Evolutionary conservation across 2,113 vertebrate species (phyloP).

Genomic region (Budorcas taxicolor): DNA sequence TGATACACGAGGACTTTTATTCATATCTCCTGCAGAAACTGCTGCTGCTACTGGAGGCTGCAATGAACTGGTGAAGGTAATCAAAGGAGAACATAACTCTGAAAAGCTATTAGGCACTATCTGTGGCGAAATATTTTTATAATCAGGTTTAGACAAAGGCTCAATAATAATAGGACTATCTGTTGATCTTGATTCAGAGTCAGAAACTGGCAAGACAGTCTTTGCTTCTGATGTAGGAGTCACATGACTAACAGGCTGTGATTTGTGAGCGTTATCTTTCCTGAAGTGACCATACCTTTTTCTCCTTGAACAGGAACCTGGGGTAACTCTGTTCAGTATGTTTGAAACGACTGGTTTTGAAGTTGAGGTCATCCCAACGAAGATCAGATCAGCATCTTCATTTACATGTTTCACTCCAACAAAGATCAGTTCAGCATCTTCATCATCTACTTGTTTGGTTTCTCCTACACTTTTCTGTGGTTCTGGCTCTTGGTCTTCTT

Average conservation of each 20-base stretch:
- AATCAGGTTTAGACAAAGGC: constrained; percentile 37
- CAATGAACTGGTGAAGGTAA: not conserved
- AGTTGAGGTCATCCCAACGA: constrained; percentile 59
- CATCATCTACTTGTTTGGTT: not conserved
- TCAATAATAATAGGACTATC: constrained; percentile 67
- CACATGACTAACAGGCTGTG: not conserved
- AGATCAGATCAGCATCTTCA: constrained; percentile 66
- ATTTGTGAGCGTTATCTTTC: not conserved
- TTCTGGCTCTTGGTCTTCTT: not conserved
- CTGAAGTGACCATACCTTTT: not conserved
- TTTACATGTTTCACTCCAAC: constrained; percentile 57
- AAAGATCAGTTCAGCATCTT: constrained; percentile 61
- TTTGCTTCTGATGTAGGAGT: not conserved
- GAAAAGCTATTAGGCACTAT: constrained; percentile 47
- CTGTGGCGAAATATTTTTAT: constrained; percentile 27
- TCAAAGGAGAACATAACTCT: constrained; percentile 18
- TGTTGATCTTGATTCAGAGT: constrained; percentile 45
- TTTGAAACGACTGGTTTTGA: constrained; percentile 61
- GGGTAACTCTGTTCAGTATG: constrained; percentile 69
- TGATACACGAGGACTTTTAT: not conserved
- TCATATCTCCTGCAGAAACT: not conserved
- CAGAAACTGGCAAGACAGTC: not conserved
- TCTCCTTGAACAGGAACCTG: constrained; percentile 62
- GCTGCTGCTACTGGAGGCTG: not conserved
- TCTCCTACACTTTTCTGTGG: not conserved